Conservation (phyloP, 2,113 vertebrate species). For the Oxyruncus cristatus region DNA sequence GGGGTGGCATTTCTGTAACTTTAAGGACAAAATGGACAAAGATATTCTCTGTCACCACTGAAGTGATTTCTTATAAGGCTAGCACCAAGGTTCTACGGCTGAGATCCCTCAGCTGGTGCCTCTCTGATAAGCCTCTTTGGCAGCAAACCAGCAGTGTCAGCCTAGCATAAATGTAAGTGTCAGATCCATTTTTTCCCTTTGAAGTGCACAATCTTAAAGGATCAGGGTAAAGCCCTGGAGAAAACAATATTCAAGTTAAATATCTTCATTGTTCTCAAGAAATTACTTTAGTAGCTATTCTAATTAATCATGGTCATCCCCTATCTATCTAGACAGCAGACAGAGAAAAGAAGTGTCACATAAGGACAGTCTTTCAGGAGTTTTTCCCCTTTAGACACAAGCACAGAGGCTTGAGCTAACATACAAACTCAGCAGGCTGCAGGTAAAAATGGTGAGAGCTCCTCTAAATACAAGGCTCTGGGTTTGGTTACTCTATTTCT, state of each 20-base stretch:
- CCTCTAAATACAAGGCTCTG: not conserved
- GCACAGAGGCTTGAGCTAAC: not conserved
- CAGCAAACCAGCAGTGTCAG: not conserved
- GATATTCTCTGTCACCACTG: not conserved
- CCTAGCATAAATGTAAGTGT: not conserved
- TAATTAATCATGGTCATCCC: not conserved
- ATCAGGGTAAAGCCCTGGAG: not conserved
- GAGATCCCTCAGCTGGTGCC: not conserved
- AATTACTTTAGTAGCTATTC: not conserved
- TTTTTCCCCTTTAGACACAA: not conserved
- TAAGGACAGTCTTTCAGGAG: not conserved
- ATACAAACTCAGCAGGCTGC: not conserved
- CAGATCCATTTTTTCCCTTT: not conserved
- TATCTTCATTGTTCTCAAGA: not conserved
- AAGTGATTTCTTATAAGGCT: not conserved
- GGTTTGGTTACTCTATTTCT: not conserved
- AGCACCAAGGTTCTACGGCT: not conserved
- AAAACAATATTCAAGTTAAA: conserved; percentile 10
- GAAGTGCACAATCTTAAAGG: not conserved
- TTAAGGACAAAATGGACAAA: not conserved
- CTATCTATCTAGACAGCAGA: not conserved
- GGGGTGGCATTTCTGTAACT: not conserved
- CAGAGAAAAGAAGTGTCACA: not conserved
- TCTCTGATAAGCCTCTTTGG: not conserved
- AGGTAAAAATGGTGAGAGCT: not conserved